Conservation (phyloP, 2,113 vertebrate genomes). For the Eleginops maclovinus region DNA sequence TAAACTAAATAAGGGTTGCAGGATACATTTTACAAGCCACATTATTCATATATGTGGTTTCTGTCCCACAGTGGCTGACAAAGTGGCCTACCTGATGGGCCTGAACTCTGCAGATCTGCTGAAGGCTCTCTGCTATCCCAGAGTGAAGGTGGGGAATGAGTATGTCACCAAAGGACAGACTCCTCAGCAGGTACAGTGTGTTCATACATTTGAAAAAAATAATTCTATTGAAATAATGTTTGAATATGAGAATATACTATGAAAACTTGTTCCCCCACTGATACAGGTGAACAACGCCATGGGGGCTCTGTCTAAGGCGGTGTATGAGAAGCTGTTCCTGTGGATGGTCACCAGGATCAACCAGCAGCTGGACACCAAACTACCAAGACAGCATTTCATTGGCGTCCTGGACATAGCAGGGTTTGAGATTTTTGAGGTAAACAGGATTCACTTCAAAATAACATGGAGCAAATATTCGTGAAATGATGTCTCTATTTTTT, state of each 20-base stretch:
- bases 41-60: neutral
- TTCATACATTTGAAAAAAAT: neutral
- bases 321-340: constrained; percentile 89
- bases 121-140: constrained; percentile 69
- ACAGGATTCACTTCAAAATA: constrained; percentile 32
- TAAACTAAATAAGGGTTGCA: neutral
- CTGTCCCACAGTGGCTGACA: constrained; percentile 60
- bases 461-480: neutral
- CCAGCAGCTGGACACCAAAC: constrained; percentile 74
- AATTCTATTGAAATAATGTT: neutral
- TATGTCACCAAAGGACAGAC: constrained; percentile 73
- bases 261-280: neutral
- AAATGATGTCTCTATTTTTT: neutral
- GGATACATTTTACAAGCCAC: no score
- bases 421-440: constrained; percentile 76
- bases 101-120: constrained; percentile 73
- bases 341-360: constrained; percentile 86
- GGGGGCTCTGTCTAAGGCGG: constrained; percentile 88
- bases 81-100: constrained; percentile 67
- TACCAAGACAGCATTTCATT: constrained; percentile 68
- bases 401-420: constrained; percentile 74
- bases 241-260: neutral
- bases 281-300: constrained; percentile 72
- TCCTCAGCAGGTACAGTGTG: constrained; percentile 60
- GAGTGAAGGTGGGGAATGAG: constrained; percentile 74